phyloP scores from a whole-genome alignment of 2,113 vertebrate genomes.

The Sinocyclocheilus maitianheensis region DNA sequence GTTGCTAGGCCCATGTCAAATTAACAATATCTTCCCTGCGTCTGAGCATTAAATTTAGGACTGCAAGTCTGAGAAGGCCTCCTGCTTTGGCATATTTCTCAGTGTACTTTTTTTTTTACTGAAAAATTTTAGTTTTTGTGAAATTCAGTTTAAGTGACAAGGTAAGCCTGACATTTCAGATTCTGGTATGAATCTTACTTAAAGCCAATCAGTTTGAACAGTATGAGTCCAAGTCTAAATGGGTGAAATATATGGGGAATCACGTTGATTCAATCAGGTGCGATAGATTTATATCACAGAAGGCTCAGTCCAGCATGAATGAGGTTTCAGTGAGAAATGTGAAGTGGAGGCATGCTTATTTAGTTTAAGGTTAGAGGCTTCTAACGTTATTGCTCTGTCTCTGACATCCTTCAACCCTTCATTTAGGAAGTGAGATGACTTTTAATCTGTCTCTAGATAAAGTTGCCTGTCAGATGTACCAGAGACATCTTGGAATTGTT shows the following conservation, averaged over 20 bases:
- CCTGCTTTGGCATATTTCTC: too few species aligned
- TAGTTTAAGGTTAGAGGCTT: conserved; percentile 41
- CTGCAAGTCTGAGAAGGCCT: too few species aligned
- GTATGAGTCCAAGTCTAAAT: conserved; percentile 27
- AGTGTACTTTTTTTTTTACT: neutral
- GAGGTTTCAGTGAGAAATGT: conserved; percentile 51
- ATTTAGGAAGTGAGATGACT: neutral
- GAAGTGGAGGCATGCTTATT: conserved; percentile 39
- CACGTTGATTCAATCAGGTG: conserved; percentile 51
- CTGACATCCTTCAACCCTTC: conserved; percentile 14
- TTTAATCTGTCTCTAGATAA: neutral
- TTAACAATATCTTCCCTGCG: too few species aligned
- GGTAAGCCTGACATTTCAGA: conserved; percentile 50
- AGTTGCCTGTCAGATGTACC: neutral
- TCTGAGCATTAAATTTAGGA: too few species aligned
- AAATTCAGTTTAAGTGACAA: conserved; percentile 21
- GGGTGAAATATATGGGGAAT: conserved; percentile 44
- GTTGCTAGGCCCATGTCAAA: too few species aligned
- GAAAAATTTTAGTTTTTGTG: neutral
- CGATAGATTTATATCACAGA: conserved; percentile 45
- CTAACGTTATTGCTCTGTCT: conserved; percentile 21
- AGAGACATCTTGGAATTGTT: neutral
- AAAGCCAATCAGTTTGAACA: conserved; percentile 32
- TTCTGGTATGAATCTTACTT: conserved; percentile 36
- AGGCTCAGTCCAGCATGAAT: conserved; percentile 40